These are phyloP conservation scores for Triplophysa yarkandensis DNA, from an alignment of 2,797 vertebrate species.

Conservation along the genomic window DNA sequence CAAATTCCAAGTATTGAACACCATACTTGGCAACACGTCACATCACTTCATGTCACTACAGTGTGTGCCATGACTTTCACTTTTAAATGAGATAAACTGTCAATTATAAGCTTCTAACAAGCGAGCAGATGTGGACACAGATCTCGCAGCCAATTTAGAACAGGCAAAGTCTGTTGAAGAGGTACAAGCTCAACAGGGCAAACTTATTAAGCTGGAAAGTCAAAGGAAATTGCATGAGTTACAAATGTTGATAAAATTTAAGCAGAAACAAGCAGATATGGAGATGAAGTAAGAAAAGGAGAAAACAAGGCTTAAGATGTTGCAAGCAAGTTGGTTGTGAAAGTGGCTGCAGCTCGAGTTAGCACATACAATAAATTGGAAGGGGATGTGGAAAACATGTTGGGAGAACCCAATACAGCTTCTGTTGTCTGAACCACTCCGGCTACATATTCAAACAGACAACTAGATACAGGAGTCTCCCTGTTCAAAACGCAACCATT, in stretches of 20 bases:
- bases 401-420: neutral
- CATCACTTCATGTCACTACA: too few species aligned
- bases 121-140: neutral
- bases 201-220: neutral
- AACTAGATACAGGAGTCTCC: neutral
- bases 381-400: neutral
- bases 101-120: too few species aligned
- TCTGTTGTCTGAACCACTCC: neutral
- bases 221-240: neutral
- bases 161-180: neutral
- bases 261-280: neutral
- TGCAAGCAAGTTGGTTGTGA: slow-evolving; percentile 1
- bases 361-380: neutral
- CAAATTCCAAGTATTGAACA: too few species aligned
- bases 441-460: too few species aligned
- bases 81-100: too few species aligned
- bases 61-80: too few species aligned
- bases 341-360: neutral
- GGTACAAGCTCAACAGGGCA: neutral
- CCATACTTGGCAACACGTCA: too few species aligned
- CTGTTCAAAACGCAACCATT: neutral
- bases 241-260: neutral
- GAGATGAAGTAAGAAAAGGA: neutral
- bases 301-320: neutral
- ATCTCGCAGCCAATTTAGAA: neutral